phyloP scores from a whole-genome alignment of 1,140 invertebrate genomes.

The Anastrepha obliqua region DNA sequence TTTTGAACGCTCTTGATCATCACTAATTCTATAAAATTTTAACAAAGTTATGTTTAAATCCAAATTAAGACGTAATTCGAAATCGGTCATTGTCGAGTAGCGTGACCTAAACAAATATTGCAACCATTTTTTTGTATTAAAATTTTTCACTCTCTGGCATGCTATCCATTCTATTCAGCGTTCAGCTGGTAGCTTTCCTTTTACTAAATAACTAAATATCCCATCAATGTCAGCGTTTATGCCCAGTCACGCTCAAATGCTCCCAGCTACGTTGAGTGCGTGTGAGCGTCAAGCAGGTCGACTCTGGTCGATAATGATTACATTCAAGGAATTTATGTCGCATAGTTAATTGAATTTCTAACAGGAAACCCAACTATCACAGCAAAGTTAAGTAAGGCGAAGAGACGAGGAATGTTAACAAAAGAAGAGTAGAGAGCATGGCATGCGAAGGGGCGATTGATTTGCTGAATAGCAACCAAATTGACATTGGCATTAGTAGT shows the following conservation, averaged over 20 bases:
- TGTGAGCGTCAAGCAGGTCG: neutral
- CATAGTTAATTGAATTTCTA: slow-evolving; percentile 50
- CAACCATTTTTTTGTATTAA: neutral
- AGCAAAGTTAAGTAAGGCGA: neutral
- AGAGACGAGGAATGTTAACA: neutral
- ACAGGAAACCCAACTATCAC: slow-evolving; percentile 20
- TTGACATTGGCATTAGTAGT: slow-evolving; percentile 22
- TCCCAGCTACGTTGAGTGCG: neutral
- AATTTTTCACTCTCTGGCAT: neutral
- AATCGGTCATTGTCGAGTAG: too few relatives aligned
- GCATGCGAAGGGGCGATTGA: neutral
- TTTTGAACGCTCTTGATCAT: too few relatives aligned
- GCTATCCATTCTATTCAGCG: neutral
- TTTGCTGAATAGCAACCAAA: neutral
- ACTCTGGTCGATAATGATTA: slow-evolving; percentile 42
- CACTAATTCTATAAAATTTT: too few relatives aligned
- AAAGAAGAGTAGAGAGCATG: neutral
- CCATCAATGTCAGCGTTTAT: slow-evolving; percentile 9
- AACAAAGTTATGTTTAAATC: too few relatives aligned
- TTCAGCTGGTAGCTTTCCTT: neutral
- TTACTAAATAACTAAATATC: neutral
- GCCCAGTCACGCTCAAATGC: slow-evolving; percentile 16
- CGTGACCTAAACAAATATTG: too few relatives aligned
- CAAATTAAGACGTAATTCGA: too few relatives aligned
- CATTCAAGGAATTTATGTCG: slow-evolving; percentile 47